Conservation (phyloP, 2,888 invertebrate genomes). For the Meliscaeva auricollis region DNA sequence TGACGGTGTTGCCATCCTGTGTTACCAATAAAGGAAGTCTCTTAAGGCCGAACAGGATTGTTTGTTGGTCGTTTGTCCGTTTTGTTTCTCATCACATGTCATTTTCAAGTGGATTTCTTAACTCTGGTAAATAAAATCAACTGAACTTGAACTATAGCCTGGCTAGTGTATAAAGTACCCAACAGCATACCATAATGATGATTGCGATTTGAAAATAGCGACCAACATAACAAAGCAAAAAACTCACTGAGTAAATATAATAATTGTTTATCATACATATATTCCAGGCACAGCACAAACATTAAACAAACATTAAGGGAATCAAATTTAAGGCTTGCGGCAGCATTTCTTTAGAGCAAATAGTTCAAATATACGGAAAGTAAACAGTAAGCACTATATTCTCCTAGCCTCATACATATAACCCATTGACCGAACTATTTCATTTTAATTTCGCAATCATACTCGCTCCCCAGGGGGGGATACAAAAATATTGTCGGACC, state of each 20-base stretch:
- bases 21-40: no score
- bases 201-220: conserved; percentile 9
- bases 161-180: background rate
- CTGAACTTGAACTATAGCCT: background rate
- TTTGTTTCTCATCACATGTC: no score
- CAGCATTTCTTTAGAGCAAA: conserved; percentile 16
- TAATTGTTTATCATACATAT: conserved; percentile 41
- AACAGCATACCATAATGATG: conserved; percentile 29
- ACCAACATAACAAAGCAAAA: conserved; percentile 9
- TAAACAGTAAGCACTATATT: background rate
- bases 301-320: background rate
- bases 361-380: conserved; percentile 23
- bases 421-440: conserved; percentile 35
- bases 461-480: background rate
- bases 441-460: conserved; percentile 40
- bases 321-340: background rate
- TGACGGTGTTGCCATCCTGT: no score
- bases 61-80: no score
- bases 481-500: background rate
- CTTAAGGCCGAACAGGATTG: no score
- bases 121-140: background rate
- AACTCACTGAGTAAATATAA: conserved; percentile 53
- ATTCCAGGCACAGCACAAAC: background rate
- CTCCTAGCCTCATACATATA: background rate
- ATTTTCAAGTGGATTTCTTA: no score